Conservation (phyloP, 2,113 vertebrate genomes). For the Bombycilla garrulus region DNA sequence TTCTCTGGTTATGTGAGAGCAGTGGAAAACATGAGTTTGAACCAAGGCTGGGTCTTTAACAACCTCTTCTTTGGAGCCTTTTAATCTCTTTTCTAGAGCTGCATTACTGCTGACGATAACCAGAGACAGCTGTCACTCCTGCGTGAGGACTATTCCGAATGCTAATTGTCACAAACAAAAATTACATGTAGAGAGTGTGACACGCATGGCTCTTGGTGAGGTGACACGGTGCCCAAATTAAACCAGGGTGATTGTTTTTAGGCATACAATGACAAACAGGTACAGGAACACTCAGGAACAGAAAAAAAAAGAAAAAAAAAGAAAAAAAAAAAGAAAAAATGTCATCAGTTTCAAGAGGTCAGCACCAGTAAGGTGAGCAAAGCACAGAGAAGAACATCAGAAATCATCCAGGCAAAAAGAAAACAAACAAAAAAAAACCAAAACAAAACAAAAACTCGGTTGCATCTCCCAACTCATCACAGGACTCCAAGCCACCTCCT, state of each 20-base stretch:
- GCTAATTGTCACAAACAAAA: conserved; percentile 77
- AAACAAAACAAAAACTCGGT: conserved; percentile 45
- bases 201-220: conserved; percentile 76
- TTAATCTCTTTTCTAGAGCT: neutral
- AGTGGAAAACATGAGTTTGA: neutral
- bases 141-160: conserved; percentile 60
- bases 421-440: conserved; percentile 47
- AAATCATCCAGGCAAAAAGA: conserved; percentile 64
- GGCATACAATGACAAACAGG: conserved; percentile 74
- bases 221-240: conserved; percentile 74
- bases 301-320: neutral
- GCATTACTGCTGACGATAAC: conserved; percentile 6
- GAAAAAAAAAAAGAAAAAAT: neutral
- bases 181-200: conserved; percentile 77
- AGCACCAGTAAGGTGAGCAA: conserved; percentile 54
- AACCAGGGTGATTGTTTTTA: conserved; percentile 66
- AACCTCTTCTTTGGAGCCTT: conserved; percentile 22
- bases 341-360: conserved; percentile 42
- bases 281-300: conserved; percentile 69
- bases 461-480: conserved; percentile 64
- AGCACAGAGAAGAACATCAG: conserved; percentile 64
- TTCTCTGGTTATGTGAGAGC: conserved; percentile 41
- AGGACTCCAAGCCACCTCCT: conserved; percentile 60
- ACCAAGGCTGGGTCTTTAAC: conserved; percentile 31
- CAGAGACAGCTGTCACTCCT: conserved; percentile 54